Base-by-base conservation (phyloP, 1,140 invertebrate species). In the Drosophila sp. region DNA sequence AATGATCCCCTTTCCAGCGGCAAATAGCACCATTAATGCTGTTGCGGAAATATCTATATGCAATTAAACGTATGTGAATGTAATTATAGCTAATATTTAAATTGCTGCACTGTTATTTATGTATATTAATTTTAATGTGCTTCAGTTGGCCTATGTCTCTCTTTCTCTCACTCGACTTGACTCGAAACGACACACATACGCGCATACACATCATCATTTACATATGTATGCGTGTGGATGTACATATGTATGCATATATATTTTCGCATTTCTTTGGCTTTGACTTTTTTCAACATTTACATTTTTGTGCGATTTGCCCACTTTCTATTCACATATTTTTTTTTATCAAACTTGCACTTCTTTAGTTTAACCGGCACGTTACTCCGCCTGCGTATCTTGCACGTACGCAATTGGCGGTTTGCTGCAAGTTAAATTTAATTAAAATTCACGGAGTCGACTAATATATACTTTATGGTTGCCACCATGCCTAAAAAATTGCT, bases 41-140 rank as follows among this genome's bases (percentile, higher is more conserved):
- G 13, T 76, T 62, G 65, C 79, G 80, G 80, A 82, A 82, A 69
- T 81, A 77, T 87, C 87, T 72, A 78, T 78, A 72, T 76, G 64
- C 65, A 58, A 61, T 63, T 79, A 72, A 38, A 65, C 41, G 13
- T 36, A 58, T 72, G 38, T 13, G 18, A n/a, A 27, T 29, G 14
- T 61, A 65, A 66, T 72, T 58, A 66, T 72, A 36, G 11, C 50
- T 8, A 21, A 32, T 67, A 43, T 36, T 67, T 66, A 58, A 65
- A 58, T 8, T n/a, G 9, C 11, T 51, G 45, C 63, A 66, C 63
- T 59, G 53, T 72, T 72, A 72, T 67, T 72, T 67, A 67, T 67
- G 36, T 67, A 32, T 67, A 59, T 72, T 72, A 51, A 40, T 58
- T 67, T 72, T 59, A 59, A 72, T 72, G 25, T 72, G 70, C 70